Evolutionary conservation across 2,113 vertebrate genomes (phyloP), one percentile per base, ranked within the genome.

Genomic region (Ia io): DNA sequence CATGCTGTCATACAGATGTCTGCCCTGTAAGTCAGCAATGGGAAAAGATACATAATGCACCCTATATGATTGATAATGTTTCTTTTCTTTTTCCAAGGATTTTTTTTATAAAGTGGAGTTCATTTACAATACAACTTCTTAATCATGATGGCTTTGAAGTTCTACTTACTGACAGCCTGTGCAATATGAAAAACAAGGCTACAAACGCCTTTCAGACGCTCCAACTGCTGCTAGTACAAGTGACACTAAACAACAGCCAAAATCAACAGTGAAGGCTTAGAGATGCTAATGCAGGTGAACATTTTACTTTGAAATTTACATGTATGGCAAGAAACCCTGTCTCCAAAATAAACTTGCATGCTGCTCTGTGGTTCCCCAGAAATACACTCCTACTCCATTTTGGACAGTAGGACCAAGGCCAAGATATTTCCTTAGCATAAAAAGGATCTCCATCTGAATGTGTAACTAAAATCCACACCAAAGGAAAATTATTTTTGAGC

Each of bases 241-340:
- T 88, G 90, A 95, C 88, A 88, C 40, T 59, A 80, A 59, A 91
- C n/a, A 84, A 94, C 2, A 49, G 94, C 92, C 96, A 96, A 97
- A 86, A 93, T 40, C 95, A 96, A 94, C 92, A 96, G 18, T 4
- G 28, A 53, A 86, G 30, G 53, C 73, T 96, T 76, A 90, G 84
- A 83, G 88, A 96, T 92, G 84, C 44, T 96, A 96, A 97, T 93
- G 49, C 22, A 91, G 88, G 88, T 76, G 93, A 94, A 92, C n/a
- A 35, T 95, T 96, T 90, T 63, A 85, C 92, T 97, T 97, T 96
- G 92, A 95, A 97, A 96, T 97, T 56, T 51, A 79, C 83, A 85
- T 12, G 35, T 70, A 94, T 42, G 44, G 92, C n/a, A 51, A 88
- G 88, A 84, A 86, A 76, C 12, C 35, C 53, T 76, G 42, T 76